Base-by-base conservation (phyloP, 2,113 vertebrate genomes). In the Psilopsiagon aymara region DNA sequence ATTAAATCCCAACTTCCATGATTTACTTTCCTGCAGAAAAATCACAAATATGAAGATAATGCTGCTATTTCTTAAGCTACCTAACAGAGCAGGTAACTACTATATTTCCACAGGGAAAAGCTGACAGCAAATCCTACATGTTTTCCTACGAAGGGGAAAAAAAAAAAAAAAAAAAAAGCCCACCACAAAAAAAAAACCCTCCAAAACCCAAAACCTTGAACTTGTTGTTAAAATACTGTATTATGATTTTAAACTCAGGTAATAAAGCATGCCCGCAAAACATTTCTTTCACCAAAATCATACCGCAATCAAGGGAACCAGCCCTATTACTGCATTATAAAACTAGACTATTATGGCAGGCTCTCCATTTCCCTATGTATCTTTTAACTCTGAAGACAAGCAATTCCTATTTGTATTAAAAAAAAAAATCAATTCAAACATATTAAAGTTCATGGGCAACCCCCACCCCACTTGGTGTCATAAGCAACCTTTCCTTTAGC, bases 41-140 rank as follows among this genome's bases (percentile, higher is more conserved):
- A 68, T 76, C 46, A 53, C 52, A 43, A 33, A 46, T 27, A 68
- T 49, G 53, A 85, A 69, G 55, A 46, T 90, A 94, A 95, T 39
- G 90, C 81, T 94, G 91, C 71, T 79, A 91, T 87, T 95, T 85
- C 90, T 95, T 81, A 96, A 97, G 95, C 85, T 78, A 94, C 88
- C 74, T 87, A 94, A 82, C 82, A 96, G 87, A 94, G 81, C 67
- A 96, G 92, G 94, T 94, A 97, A 91, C 70, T 86, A 95, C 83
- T 67, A 15, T 60, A 96, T 92, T 97, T 97, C 83, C 96, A 97
- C 88, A 93, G 94, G 90, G 96, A 96, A 96, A 88, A 97, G 83
- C 66, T 96, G 78, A 73, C 52, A 94, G 77, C 80, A 90, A 96
- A 78, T 78, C n/a, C 88, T 90, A 79, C 7, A 25, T 49, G 67